These are phyloP conservation scores for Pammene aurita DNA, from an alignment of 2,888 invertebrate species.

Conservation along the genomic window DNA sequence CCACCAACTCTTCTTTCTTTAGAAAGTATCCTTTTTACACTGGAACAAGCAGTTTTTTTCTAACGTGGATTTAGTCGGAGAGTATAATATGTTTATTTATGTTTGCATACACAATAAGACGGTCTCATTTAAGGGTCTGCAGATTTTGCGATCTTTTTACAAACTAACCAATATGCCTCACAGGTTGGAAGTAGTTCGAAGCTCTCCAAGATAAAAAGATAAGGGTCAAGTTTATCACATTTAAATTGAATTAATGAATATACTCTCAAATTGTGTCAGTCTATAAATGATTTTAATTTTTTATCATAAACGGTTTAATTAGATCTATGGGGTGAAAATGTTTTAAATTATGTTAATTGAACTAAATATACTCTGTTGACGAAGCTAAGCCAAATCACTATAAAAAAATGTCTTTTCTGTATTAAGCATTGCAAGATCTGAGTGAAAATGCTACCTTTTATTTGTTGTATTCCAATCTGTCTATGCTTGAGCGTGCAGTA, in stretches of 20 bases:
- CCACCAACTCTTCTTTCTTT: slow-evolving; percentile 70
- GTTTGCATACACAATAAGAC: not conserved
- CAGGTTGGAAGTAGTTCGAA: slow-evolving; percentile 17
- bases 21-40: slow-evolving; percentile 83
- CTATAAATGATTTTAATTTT: not conserved
- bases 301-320: too few species aligned
- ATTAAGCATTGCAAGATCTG: too few species aligned
- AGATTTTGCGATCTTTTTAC: not conserved
- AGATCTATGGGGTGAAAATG: too few species aligned
- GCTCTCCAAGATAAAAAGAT: slow-evolving; percentile 20
- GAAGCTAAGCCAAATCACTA: too few species aligned
- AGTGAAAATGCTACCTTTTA: too few species aligned
- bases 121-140: not conserved
- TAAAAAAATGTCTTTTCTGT: too few species aligned
- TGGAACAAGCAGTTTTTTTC: slow-evolving; percentile 4
- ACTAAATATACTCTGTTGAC: too few species aligned
- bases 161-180: slow-evolving; percentile 13
- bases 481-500: too few species aligned
- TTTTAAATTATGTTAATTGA: too few species aligned
- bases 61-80: not conserved
- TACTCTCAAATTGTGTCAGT: not conserved
- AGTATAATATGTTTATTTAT: not conserved
- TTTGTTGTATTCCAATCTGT: too few species aligned
- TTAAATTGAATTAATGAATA: not conserved
- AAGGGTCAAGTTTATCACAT: not conserved